Conservation (phyloP, 2,888 invertebrate species). For the Sinelater perroti region DNA sequence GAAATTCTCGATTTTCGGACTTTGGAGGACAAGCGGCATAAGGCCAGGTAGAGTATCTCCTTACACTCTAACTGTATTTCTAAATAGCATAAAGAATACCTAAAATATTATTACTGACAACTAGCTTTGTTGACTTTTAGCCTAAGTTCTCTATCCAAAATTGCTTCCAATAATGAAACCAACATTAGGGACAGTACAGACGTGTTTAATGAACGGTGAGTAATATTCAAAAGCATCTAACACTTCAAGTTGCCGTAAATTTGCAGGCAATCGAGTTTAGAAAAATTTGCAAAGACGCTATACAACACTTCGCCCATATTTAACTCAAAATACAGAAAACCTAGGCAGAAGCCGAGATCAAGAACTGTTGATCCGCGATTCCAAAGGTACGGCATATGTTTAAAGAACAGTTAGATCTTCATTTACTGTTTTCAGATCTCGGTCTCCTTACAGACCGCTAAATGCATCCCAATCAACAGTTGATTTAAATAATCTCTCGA, state of each 20-base stretch:
- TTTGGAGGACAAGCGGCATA: not conserved
- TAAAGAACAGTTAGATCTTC: not conserved
- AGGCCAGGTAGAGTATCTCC: not conserved
- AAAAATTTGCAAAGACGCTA: not conserved
- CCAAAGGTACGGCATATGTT: slow-evolving; percentile 20
- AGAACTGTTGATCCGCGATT: slow-evolving; percentile 22
- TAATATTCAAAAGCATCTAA: no score
- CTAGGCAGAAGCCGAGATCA: slow-evolving; percentile 8
- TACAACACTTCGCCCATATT: not conserved
- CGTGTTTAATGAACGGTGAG: no score
- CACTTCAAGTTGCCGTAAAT: no score
- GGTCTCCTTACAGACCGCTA: not conserved
- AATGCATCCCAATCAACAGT: slow-evolving; percentile 6
- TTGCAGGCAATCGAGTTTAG: not conserved
- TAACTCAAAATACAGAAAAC: not conserved
- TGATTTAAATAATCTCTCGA: not conserved
- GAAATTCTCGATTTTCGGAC: slow-evolving; percentile 20
- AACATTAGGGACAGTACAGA: no score
- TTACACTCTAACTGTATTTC: not conserved
- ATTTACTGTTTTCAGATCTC: not conserved
- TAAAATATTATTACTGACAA: not conserved
- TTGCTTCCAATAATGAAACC: not conserved
- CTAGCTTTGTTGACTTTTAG: no score
- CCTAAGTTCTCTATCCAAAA: not conserved
- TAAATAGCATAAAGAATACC: not conserved